Evolutionary conservation across 2,888 invertebrate genomes (phyloP).

Genomic region (Furcula furcula): DNA sequence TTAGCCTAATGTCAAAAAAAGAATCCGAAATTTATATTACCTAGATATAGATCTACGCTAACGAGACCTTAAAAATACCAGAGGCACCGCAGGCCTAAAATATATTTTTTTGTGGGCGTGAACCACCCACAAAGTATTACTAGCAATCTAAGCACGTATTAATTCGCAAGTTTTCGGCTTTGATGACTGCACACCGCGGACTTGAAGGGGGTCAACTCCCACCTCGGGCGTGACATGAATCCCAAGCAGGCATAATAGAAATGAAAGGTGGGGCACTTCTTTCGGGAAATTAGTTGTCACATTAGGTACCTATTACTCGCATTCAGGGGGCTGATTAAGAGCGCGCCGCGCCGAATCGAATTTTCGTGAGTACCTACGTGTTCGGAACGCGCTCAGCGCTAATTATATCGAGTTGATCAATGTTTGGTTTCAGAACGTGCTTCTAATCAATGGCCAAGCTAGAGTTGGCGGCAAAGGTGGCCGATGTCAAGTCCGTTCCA

Average conservation of each 20-base stretch:
- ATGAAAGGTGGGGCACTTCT: conserved; percentile 56
- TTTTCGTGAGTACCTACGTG: conserved; percentile 37
- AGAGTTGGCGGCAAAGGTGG: conserved; percentile 12
- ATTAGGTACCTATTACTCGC: conserved; percentile 64
- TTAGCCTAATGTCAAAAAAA: too few species aligned
- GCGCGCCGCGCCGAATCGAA: conserved; percentile 29
- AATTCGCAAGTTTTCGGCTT: conserved; percentile 71
- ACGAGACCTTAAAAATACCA: too few species aligned
- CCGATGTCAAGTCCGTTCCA: neutral
- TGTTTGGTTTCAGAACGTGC: conserved; percentile 35
- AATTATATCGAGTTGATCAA: conserved; percentile 35
- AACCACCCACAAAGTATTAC: too few species aligned
- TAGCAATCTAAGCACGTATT: conserved; percentile 67
- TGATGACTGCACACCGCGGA: conserved; percentile 58
- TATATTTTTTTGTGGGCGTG: too few species aligned
- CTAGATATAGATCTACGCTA: too few species aligned
- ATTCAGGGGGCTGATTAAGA: conserved; percentile 53
- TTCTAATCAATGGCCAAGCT: conserved; percentile 26
- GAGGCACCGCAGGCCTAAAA: too few species aligned
- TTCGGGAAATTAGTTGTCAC: conserved; percentile 77
- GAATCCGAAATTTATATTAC: too few species aligned
- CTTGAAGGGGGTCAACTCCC: conserved; percentile 14
- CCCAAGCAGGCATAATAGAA: conserved; percentile 59
- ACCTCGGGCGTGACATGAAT: conserved; percentile 63
- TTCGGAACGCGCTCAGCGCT: conserved; percentile 28